phyloP scores from a whole-genome alignment of 1,140 invertebrate species.

The Pseudomyrmex sp. region DNA sequence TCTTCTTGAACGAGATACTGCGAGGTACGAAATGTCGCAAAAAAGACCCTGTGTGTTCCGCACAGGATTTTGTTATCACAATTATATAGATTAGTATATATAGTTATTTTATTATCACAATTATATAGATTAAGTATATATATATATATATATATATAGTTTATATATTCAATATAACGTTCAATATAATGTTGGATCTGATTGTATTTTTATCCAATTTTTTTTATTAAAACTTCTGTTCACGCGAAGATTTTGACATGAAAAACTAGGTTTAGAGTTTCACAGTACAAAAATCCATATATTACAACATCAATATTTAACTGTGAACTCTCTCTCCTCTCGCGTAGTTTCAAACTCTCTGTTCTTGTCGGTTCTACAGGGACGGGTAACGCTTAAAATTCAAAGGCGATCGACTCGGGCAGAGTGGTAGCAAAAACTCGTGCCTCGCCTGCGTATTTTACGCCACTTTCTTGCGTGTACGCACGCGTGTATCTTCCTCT shows the following conservation, averaged over 20 bases:
- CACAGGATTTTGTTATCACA: no score
- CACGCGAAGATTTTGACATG: no score
- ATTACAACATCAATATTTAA: not conserved
- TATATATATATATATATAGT: no score
- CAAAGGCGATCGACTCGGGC: slow-evolving; percentile 58
- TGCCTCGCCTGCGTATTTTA: slow-evolving; percentile 73
- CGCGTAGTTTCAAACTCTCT: not conserved
- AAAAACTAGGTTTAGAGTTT: not conserved
- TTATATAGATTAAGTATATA: no score
- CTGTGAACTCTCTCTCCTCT: not conserved
- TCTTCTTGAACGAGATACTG: slow-evolving; percentile 29
- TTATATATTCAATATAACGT: not conserved
- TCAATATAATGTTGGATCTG: not conserved
- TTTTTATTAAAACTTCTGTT: not conserved
- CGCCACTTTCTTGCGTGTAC: slow-evolving; percentile 72
- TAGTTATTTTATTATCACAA: no score
- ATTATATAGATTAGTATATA: no score
- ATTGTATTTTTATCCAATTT: not conserved
- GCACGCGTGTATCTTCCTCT: slow-evolving; percentile 63
- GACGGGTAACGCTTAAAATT: slow-evolving; percentile 64
- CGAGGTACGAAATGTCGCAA: not conserved
- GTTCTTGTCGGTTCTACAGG: not conserved
- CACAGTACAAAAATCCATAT: no score
- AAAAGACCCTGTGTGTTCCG: not conserved
- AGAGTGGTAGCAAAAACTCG: slow-evolving; percentile 59